Percentiles rank a stretch among this genome's conserved stretches.
Evolutionary conservation across 1,140 invertebrate genomes (phyloP).

Genomic region (Drosophila tani): DNA sequence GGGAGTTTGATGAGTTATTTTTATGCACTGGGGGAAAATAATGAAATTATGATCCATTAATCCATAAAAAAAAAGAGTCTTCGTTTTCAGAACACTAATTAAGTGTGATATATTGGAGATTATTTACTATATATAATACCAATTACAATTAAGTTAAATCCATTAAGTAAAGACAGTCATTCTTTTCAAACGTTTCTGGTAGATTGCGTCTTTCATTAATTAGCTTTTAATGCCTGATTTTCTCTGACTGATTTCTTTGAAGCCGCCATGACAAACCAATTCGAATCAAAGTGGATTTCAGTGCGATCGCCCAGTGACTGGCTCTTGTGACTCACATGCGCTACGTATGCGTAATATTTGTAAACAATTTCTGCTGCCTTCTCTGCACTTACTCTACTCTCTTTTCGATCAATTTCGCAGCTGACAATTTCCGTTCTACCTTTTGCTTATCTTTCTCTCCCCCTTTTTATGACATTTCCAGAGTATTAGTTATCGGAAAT

Average conservation of each 20-base stretch:
- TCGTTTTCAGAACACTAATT: neutral
- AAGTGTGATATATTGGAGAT: no score
- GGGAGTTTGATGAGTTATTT: neutral
- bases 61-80: neutral
- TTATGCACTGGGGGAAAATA: neutral
- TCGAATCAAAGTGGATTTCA: slow-evolving; percentile 6
- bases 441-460: slow-evolving; percentile 47
- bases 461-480: slow-evolving; percentile 53
- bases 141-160: no score
- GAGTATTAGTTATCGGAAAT: slow-evolving; percentile 67
- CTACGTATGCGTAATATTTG: slow-evolving; percentile 66
- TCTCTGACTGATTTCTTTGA: slow-evolving; percentile 17
- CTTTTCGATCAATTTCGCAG: neutral
- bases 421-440: slow-evolving; percentile 34
- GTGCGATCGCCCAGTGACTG: slow-evolving; percentile 31
- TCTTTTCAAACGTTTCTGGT: neutral
- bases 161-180: neutral
- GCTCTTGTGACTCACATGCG: slow-evolving; percentile 50
- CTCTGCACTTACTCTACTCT: slow-evolving; percentile 5
- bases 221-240: slow-evolving; percentile 1
- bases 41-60: neutral
- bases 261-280: slow-evolving; percentile 30
- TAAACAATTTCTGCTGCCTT: slow-evolving; percentile 20
- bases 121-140: no score
- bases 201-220: neutral